Evolutionary conservation across 2,113 vertebrate genomes (phyloP), one percentile per base, ranked within the genome.

Genomic region (Paradoxurus hermaphroditus): DNA sequence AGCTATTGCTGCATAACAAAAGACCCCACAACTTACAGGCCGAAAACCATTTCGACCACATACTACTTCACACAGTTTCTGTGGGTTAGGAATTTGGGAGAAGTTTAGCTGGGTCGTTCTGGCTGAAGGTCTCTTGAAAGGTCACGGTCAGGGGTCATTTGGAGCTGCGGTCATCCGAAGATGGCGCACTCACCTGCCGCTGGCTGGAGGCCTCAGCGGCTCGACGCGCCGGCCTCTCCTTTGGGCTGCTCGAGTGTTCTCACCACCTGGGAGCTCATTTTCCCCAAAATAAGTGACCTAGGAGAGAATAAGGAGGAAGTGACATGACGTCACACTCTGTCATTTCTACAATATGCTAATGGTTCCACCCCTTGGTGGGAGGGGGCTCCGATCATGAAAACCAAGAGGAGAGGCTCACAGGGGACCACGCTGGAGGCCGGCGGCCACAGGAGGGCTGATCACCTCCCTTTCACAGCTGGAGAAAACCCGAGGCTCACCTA

Each of bases 101-200:
- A 27, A 49, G 49, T 21, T 75, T 72, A 65, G 27, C 21, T 25
- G n/a, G 34, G 59, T 39, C 41, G 34, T 88, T 68, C 72, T 84
- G 85, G 25, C 67, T 68, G 29, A 59, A 87, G 25, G 46, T 39
- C 86, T 88, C 68, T 84, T 23, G 34, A 79, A 86, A 91, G 16
- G 36, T 59, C 73, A 49, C 18, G 13, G 34, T 83, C 39, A 7
- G 19, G 49, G 15, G 41, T 63, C 46, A 75, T 34, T 34, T 46
- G 34, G 84, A 31, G 18, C n/a, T 13, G 1, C 23, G 12, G 21
- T 86, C 79, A 34, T 25, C 73, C 19, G 44, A 81, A 79, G 91
- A 19, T 11, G 41, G 77, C 1, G 2, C 3, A 1, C 21, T 68
- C 25, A 0, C 10, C 19, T 5, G 86, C n/a, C 19, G 0, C 31